Base-by-base conservation (phyloP, 2,797 vertebrate species). In the Acanthurus tractus region DNA sequence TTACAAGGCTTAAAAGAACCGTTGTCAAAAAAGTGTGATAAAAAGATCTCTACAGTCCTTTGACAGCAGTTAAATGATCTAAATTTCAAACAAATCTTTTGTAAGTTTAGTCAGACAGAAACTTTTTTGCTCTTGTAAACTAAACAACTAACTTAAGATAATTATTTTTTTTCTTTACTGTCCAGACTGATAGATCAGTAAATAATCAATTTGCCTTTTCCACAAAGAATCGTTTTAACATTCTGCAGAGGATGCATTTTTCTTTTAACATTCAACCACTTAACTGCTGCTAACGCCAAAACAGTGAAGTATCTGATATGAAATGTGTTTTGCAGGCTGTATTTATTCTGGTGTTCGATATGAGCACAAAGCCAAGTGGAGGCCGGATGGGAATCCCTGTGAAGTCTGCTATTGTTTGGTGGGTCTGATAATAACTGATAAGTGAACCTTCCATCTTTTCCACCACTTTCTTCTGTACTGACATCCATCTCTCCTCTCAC, bases 351-450 rank as follows among this genome's bases (percentile, higher is more conserved):
- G 87, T 23, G 75, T 83, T 42, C 76, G 14, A 23, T 89, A 95
- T 49, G 85, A 93, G 1, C 89, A 95, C 13, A 29, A 81, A 54
- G 80, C 92, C 45, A 67, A 62, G 52, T 96, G 95, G 95, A 92
- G 87, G 11, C 52, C 86, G 1, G 67, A 1, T 6, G 86, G 88
- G 34, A 91, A 84, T 74, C 89, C 85, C 49, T 96, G 95, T 82
- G 90, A 91, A 4, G 46, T 93, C 69, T 96, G 95, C 89, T 64
- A 79, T 69, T 96, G 95, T 89, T 68, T 62, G 85, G 95, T 96
- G 78, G 63, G 94, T 76, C 2, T 69, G n/a, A 56, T 25, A 44
- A 17, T 0, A 20, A 34, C n/a, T 34, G n/a, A 40, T 9, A 22
- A 3, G 25, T n/a, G 9, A 50, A 34, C 34, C n/a, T 1, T n/a